phyloP scores from a whole-genome alignment of 2,797 vertebrate genomes.

The Rhodeus uyekii region DNA sequence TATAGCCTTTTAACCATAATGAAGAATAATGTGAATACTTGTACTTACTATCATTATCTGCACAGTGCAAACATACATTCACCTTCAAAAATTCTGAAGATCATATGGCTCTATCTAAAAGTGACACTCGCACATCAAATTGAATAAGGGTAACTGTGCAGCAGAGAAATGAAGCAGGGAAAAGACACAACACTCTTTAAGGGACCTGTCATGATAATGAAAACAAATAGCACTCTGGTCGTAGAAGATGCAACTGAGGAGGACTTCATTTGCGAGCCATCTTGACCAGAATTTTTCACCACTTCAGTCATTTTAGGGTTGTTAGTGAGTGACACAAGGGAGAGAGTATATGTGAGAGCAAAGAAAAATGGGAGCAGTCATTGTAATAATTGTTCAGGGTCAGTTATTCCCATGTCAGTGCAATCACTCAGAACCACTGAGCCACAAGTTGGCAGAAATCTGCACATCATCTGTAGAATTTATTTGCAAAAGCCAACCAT shows the following conservation, averaged over 20 bases:
- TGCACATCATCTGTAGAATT: neutral
- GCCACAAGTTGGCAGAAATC: neutral
- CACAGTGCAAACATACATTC: neutral
- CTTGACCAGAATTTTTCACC: slow-evolving; percentile 54
- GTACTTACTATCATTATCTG: neutral
- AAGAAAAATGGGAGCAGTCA: slow-evolving; percentile 62
- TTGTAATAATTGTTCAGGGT: slow-evolving; percentile 82
- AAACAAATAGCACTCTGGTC: slow-evolving; percentile 77
- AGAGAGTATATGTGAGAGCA: neutral
- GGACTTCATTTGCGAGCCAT: slow-evolving; percentile 78
- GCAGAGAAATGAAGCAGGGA: slow-evolving; percentile 20
- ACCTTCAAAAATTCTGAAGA: neutral
- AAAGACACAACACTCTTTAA: slow-evolving; percentile 67
- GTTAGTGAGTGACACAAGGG: slow-evolving; percentile 14
- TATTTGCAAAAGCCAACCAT: neutral
- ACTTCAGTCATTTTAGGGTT: slow-evolving; percentile 17
- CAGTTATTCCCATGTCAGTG: slow-evolving; percentile 79
- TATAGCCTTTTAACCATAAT: neutral
- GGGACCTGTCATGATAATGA: slow-evolving; percentile 82
- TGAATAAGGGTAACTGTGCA: slow-evolving; percentile 39
- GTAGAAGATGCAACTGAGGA: slow-evolving; percentile 70
- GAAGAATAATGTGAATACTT: neutral
- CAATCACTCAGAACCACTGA: slow-evolving; percentile 68
- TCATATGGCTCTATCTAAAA: neutral
- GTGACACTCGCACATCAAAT: neutral